Evolutionary conservation across 2,888 invertebrate genomes (phyloP).

Genomic region (Drosophila nr. fundita): DNA sequence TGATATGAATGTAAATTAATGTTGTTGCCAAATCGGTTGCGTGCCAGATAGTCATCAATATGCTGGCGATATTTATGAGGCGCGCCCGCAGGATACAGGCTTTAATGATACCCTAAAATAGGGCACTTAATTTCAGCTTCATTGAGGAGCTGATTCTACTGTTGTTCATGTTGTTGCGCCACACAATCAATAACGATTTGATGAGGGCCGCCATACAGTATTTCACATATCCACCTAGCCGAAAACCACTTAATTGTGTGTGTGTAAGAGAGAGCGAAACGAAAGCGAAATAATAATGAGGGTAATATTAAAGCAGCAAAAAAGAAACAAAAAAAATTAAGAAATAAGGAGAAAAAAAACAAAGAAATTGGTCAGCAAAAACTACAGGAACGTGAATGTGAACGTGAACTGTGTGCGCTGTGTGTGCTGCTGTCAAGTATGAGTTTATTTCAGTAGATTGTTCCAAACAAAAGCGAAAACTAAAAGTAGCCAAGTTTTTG

Average conservation of each 20-base stretch:
- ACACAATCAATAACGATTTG: slow-evolving; percentile 75
- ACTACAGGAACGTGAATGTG: slow-evolving; percentile 24
- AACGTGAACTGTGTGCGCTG: slow-evolving; percentile 15
- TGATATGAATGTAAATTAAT: slow-evolving; percentile 30
- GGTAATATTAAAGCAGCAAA: slow-evolving; percentile 62
- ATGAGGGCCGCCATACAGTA: slow-evolving; percentile 67
- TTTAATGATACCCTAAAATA: slow-evolving; percentile 78
- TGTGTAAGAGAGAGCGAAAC: slow-evolving; percentile 39
- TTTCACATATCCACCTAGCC: slow-evolving; percentile 65
- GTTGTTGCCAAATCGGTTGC: slow-evolving; percentile 56
- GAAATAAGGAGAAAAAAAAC: neutral
- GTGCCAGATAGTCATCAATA: slow-evolving; percentile 78
- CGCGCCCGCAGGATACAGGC: slow-evolving; percentile 80
- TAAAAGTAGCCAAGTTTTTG: slow-evolving; percentile 64
- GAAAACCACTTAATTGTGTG: slow-evolving; percentile 65
- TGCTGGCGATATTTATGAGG: slow-evolving; percentile 80
- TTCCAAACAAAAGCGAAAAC: slow-evolving; percentile 59
- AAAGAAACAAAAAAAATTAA: slow-evolving; percentile 7
- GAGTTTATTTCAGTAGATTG: slow-evolving; percentile 43
- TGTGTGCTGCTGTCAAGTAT: slow-evolving; percentile 29
- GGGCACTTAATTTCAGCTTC: slow-evolving; percentile 74
- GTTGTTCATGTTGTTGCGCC: slow-evolving; percentile 18
- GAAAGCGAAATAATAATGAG: slow-evolving; percentile 76
- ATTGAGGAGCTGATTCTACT: slow-evolving; percentile 40
- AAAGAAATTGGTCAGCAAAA: slow-evolving; percentile 56